Evolutionary conservation across 2,113 vertebrate species (phyloP), one percentile per base, ranked within the genome.

Genomic region (Plectropomus leopardus): DNA sequence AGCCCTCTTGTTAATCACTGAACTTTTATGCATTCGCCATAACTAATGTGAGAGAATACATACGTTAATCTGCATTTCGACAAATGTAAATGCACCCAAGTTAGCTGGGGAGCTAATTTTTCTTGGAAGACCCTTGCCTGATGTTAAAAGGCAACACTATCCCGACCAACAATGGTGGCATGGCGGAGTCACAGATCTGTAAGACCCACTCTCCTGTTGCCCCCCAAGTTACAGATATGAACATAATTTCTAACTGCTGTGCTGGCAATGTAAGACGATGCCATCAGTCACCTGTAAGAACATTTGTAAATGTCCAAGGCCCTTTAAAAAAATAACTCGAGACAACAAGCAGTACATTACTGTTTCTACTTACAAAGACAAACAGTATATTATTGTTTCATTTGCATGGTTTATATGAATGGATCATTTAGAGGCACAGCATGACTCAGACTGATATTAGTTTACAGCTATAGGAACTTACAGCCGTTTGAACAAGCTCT

Each of bases 381-480:
- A 0, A 3, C 47, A 68, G 24, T 40, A 76, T 24, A 0, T 15
- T 61, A 3, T 28, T 15, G 15, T 54, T 34, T 48, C 17, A 63
- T 68, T 53, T 16, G 7, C 5, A 9, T 8, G 17, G 7, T 70
- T 74, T 55, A 8, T 21, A 45, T 59, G 45, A 50, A 54, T 2
- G 1, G 32, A 66, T 3, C 7, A 30, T 23, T 60, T n/a, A 13
- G 16, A 70, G 24, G 19, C 26, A 26, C 13, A 69, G 24, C 32
- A n/a, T 15, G 21, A 82, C 17, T 59, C 21, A 59, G 9, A 48
- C 24, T 66, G 34, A 77, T 60, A n/a, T 47, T 32, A 48, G 42
- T 65, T 65, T 55, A 44, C 47, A 64, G 14, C 3, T 32, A 16
- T 28, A 4, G 23, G 59, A 55, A 7, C 45, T 73, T 36, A 48